Conservation (phyloP, 2,888 invertebrate species). For the Myopa tessellatipennis region DNA sequence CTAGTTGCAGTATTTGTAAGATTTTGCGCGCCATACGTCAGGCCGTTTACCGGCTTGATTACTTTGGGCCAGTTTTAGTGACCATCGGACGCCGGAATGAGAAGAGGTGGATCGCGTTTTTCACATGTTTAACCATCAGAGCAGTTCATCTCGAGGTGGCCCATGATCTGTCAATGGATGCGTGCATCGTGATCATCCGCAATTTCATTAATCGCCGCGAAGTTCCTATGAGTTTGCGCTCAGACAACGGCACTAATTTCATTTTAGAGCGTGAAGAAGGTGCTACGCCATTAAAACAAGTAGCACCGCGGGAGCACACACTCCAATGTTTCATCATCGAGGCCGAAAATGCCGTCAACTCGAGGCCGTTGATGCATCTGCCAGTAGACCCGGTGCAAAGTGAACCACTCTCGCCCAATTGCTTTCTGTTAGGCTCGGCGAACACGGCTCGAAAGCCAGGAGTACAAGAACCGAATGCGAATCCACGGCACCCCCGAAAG, state of each 20-base stretch:
- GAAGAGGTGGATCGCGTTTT: conserved; percentile 46
- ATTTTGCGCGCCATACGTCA: conserved; percentile 31
- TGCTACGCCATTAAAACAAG: not conserved
- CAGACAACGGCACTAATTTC: conserved; percentile 44
- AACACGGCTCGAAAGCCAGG: not conserved
- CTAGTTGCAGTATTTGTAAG: conserved; percentile 1
- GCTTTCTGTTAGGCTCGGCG: not conserved
- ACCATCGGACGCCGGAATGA: conserved; percentile 35
- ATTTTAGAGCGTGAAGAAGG: conserved; percentile 30
- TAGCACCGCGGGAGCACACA: not conserved
- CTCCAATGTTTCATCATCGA: not conserved
- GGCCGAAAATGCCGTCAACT: conserved; percentile 3
- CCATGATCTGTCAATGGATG: conserved; percentile 31
- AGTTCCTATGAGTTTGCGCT: conserved; percentile 28
- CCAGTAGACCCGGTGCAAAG: not conserved
- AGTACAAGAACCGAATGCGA: not conserved
- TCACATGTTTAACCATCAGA: conserved; percentile 43
- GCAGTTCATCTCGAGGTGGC: not conserved
- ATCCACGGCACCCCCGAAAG: not conserved
- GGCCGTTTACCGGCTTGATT: conserved; percentile 39
- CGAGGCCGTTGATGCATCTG: not conserved
- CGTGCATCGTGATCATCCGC: conserved; percentile 26
- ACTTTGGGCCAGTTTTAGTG: not conserved
- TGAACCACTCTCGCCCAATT: conserved; percentile 3
- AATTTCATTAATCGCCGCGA: conserved; percentile 24